Base-by-base conservation (phyloP, 2,888 invertebrate species). In the Ectobius pallidus region DNA sequence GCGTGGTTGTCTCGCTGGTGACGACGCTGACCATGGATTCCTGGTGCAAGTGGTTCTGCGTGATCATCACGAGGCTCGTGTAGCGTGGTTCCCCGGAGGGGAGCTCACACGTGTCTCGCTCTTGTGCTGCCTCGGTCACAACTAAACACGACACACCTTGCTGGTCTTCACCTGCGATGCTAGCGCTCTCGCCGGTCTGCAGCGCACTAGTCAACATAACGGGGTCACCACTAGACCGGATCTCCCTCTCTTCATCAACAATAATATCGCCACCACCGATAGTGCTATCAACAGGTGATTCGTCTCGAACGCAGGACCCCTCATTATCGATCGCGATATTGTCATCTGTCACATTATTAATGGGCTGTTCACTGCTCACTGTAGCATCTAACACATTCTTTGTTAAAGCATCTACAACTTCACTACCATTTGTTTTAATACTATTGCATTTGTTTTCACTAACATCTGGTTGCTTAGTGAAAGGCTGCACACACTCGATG, bases 31-130 rank as follows among this genome's bases (percentile, higher is more conserved):
- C 92, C 82, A 86, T 76, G 86, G 85, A 78, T 83, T 84, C 62
- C 62, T 58, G 82, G 87, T 78, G 73, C 83, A 46, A 78, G 81
- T 83, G 70, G 65, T 92, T 90, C 86, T 92, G 93, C 81, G 93
- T 94, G 85, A 94, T 94, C 93, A 94, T 93, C 84, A 94, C 92
- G 87, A 94, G 90, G 87, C 94, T 94, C 81, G 92, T 92, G 83
- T 93, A 94, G 82, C 92, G 91, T 77, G 81, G 81, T 75, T 80
- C 67, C 77, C 42, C 65, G 52, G 73, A 34, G 71, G 72, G 58
- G 58, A 55, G 11, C 34, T 67, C 55, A 20, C 65, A 42, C 71
- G 68, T 39, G 39, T 42, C 69, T 46, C 30, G 46, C 34, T 30
- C 46, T 2, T 32, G 49, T 20, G 49, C 46, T 9, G 49, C 20